phyloP scores from a whole-genome alignment of 2,797 vertebrate genomes.

The Lutra lutra region DNA sequence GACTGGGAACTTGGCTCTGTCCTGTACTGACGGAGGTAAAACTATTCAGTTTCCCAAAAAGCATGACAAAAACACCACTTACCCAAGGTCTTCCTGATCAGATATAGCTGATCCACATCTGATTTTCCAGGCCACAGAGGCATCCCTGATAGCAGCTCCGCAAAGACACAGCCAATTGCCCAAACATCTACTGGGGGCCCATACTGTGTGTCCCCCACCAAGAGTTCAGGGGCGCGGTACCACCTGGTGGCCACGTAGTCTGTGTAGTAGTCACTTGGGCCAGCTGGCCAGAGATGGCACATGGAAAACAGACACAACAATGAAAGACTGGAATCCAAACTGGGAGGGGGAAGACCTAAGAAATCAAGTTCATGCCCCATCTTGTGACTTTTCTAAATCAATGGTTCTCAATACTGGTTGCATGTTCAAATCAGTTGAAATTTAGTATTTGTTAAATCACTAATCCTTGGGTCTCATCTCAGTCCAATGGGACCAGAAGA shows the following conservation, averaged over 20 bases:
- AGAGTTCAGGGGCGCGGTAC: constrained; percentile 95
- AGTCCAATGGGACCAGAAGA: not conserved
- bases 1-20: not conserved
- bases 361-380: not conserved
- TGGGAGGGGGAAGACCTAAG: not conserved
- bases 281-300: constrained; percentile 85
- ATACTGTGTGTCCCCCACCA: constrained; percentile 96
- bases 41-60: not conserved
- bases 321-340: not conserved
- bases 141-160: constrained; percentile 92
- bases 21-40: not conserved
- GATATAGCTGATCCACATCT: constrained; percentile 95
- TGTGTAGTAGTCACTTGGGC: constrained; percentile 95
- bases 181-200: constrained; percentile 96
- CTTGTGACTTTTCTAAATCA: not conserved
- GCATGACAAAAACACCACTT: constrained; percentile 60
- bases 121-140: constrained; percentile 97
- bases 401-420: not conserved
- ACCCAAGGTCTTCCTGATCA: constrained; percentile 95
- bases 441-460: not conserved
- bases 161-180: constrained; percentile 96
- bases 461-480: not conserved
- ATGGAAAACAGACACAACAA: constrained; percentile 51
- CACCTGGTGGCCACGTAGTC: constrained; percentile 97
- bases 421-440: not conserved